phyloP scores from a whole-genome alignment of 2,888 invertebrate genomes.

The Criorhina ranunculi region DNA sequence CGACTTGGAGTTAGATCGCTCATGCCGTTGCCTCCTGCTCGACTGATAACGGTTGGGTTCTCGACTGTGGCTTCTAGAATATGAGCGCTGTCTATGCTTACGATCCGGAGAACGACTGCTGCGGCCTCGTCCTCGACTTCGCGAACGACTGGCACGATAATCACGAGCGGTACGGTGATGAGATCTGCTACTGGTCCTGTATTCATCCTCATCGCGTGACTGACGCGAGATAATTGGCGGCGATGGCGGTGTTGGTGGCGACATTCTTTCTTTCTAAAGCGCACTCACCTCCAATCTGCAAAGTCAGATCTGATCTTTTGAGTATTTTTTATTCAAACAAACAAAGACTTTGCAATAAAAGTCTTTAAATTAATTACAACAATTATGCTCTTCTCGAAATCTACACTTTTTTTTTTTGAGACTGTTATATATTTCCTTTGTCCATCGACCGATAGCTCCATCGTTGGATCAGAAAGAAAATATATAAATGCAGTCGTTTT shows the following conservation, averaged over 20 bases:
- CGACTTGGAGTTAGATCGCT: conserved; percentile 57
- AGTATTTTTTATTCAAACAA: conserved; percentile 77
- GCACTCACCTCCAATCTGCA: conserved; percentile 80
- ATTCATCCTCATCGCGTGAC: conserved; percentile 75
- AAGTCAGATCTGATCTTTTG: conserved; percentile 83
- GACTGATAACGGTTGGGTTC: conserved; percentile 55
- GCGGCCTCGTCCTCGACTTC: conserved; percentile 75
- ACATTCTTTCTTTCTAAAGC: conserved; percentile 71
- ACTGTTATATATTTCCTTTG: conserved; percentile 74
- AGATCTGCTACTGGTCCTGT: conserved; percentile 69
- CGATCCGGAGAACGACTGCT: conserved; percentile 43
- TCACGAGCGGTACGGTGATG: conserved; percentile 76
- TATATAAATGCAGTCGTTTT: conserved; percentile 52
- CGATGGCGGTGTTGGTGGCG: conserved; percentile 74
- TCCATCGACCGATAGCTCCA: conserved; percentile 26
- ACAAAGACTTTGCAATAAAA: conserved; percentile 57
- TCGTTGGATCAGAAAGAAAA: conserved; percentile 58
- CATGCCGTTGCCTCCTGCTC: conserved; percentile 50
- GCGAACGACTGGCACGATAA: conserved; percentile 78
- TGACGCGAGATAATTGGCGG: conserved; percentile 77
- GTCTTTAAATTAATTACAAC: conserved; percentile 64
- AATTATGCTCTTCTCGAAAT: conserved; percentile 77
- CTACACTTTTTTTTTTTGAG: conserved; percentile 76
- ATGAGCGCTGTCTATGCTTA: conserved; percentile 39
- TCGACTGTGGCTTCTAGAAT: conserved; percentile 57